Conservation (phyloP, 2,113 vertebrate species). For the Propithecus coquereli region DNA sequence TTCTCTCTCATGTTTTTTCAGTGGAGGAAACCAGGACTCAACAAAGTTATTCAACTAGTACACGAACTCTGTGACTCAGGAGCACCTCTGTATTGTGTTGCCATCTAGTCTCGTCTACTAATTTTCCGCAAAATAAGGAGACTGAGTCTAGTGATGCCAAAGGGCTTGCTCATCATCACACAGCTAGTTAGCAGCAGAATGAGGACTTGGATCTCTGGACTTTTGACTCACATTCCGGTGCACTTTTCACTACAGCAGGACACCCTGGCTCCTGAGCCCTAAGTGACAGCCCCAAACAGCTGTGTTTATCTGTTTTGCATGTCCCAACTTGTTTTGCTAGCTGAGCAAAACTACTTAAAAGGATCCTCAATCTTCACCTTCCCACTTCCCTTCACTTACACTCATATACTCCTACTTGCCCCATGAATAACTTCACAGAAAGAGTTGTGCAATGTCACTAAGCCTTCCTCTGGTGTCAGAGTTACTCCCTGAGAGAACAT, state of each 20-base stretch:
- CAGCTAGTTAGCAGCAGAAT: slow-evolving; percentile 12
- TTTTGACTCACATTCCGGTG: slow-evolving; percentile 54
- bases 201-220: slow-evolving; percentile 12
- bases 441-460: slow-evolving; percentile 63
- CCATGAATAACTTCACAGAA: slow-evolving; percentile 70
- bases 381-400: slow-evolving; percentile 48
- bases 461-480: slow-evolving; percentile 63
- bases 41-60: not conserved
- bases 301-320: slow-evolving; percentile 75
- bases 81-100: not conserved
- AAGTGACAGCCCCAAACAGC: slow-evolving; percentile 71
- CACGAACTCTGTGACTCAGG: not conserved
- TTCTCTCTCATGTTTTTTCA: not conserved
- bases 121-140: not conserved
- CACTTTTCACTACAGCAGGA: slow-evolving; percentile 62
- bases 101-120: not conserved
- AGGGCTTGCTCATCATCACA: not conserved
- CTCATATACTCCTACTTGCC: slow-evolving; percentile 14
- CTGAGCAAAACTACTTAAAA: slow-evolving; percentile 70
- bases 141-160: not conserved
- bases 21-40: not conserved
- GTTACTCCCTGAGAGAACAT: slow-evolving; percentile 54
- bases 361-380: slow-evolving; percentile 69
- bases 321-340: slow-evolving; percentile 74
- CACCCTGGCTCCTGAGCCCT: slow-evolving; percentile 60